A percentile compares a stretch with the other conserved stretches of the same genome.
These are phyloP conservation scores for Archaeoteleia sp. DNA, from an alignment of 2,888 invertebrate genomes.

Conservation along the genomic window DNA sequence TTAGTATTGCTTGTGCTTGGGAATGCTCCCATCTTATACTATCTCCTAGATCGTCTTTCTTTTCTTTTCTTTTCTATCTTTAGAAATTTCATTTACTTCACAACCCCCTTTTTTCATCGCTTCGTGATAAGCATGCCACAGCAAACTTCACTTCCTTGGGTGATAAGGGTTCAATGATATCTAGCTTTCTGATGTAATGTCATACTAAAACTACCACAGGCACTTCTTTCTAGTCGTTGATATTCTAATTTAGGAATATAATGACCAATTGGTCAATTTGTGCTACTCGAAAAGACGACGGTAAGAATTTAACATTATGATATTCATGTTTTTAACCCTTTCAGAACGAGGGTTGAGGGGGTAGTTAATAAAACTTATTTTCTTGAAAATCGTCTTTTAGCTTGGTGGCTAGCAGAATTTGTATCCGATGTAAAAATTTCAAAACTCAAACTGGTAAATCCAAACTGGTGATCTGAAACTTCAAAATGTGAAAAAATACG, in stretches of 20 bases:
- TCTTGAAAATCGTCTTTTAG: too few species aligned
- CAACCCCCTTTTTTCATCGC: constrained; percentile 18
- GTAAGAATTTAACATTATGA: too few species aligned
- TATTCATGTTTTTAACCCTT: too few species aligned
- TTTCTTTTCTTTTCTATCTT: constrained; percentile 25
- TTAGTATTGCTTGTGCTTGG: constrained; percentile 65
- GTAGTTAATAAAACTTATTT: too few species aligned
- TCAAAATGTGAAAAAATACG: too few species aligned
- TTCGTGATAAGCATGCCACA: constrained; percentile 66
- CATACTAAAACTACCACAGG: background rate
- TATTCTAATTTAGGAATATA: constrained; percentile 6
- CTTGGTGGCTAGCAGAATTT: too few species aligned
- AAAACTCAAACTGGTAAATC: too few species aligned
- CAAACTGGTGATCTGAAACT: too few species aligned
- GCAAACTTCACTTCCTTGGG: constrained; percentile 71
- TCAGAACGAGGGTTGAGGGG: too few species aligned
- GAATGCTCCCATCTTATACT: constrained; percentile 57
- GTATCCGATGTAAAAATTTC: too few species aligned
- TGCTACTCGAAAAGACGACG: background rate
- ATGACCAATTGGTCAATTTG: background rate
- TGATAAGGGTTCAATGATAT: constrained; percentile 8
- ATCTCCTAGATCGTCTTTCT: constrained; percentile 36
- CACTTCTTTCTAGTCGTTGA: constrained; percentile 19
- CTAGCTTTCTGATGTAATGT: background rate
- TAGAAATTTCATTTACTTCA: constrained; percentile 7